Evolutionary conservation across 2,113 vertebrate species (phyloP).

Genomic region (Lamprotornis superbus): DNA sequence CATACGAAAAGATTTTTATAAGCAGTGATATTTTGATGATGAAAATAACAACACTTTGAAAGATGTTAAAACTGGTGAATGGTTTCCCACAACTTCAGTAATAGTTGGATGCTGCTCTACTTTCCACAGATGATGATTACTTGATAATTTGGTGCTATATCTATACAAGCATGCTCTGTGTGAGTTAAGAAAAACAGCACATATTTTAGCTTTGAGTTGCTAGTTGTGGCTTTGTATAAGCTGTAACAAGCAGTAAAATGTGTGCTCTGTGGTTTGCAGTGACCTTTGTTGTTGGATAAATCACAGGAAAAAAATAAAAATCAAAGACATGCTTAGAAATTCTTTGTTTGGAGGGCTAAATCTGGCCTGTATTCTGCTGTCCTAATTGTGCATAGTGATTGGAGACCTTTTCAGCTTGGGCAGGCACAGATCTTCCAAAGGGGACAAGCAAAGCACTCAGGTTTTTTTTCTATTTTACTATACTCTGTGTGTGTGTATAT

Average conservation of each 20-base stretch:
- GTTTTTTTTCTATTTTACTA: neutral
- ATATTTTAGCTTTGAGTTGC: neutral
- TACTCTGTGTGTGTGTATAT: neutral
- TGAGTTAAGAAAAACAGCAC: neutral
- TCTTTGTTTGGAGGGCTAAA: slow-evolving; percentile 39
- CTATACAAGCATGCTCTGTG: neutral
- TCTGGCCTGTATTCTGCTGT: slow-evolving; percentile 26
- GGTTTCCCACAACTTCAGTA: neutral
- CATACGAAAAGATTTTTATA: neutral
- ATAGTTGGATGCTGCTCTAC: neutral
- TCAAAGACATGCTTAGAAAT: neutral
- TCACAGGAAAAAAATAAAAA: neutral
- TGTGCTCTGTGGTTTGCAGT: neutral
- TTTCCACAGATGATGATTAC: neutral
- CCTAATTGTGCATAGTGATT: slow-evolving; percentile 21
- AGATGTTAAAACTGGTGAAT: neutral
- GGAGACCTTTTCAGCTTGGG: slow-evolving; percentile 43
- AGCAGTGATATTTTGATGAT: neutral
- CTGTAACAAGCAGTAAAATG: neutral
- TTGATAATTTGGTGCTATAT: neutral
- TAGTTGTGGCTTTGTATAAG: neutral
- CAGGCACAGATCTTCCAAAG: neutral
- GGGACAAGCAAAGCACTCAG: neutral
- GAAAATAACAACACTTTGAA: neutral
- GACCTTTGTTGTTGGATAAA: neutral